Conservation (phyloP, 2,888 invertebrate genomes). For the Pyrocoelia pectoralis region DNA sequence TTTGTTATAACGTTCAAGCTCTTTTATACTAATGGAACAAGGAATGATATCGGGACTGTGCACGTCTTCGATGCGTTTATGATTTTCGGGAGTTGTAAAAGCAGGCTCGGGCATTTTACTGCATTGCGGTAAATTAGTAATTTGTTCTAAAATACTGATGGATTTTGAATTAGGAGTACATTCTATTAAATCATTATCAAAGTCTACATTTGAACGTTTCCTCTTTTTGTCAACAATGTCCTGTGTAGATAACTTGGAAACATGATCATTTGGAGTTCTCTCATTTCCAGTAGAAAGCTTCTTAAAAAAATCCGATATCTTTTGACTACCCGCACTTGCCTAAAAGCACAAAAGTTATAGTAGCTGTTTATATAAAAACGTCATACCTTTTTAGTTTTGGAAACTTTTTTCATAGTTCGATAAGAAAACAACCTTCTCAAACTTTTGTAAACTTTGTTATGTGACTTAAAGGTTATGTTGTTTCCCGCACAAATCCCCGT, state of each 20-base stretch:
- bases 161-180: neutral
- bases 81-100: conserved; percentile 7
- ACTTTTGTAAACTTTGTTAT: too few relatives aligned
- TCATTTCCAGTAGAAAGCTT: conserved; percentile 6
- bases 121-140: conserved; percentile 10
- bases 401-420: too few relatives aligned
- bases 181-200: neutral
- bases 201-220: neutral
- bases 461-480: too few relatives aligned
- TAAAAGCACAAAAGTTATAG: too few relatives aligned
- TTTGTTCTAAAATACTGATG: neutral
- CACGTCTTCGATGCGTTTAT: neutral
- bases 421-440: too few relatives aligned
- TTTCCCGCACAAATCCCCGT: too few relatives aligned
- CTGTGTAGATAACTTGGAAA: too few relatives aligned
- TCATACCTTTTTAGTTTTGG: too few relatives aligned
- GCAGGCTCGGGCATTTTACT: neutral
- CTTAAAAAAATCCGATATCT: conserved; percentile 37
- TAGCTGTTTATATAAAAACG: too few relatives aligned
- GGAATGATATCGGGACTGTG: conserved; percentile 19
- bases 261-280: too few relatives aligned
- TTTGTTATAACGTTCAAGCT: neutral
- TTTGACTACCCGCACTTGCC: conserved; percentile 23
- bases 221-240: neutral
- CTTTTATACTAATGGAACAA: conserved; percentile 12